These are phyloP conservation scores for Karalla daura DNA, from an alignment of 2,797 vertebrate species.

Conservation along the genomic window DNA sequence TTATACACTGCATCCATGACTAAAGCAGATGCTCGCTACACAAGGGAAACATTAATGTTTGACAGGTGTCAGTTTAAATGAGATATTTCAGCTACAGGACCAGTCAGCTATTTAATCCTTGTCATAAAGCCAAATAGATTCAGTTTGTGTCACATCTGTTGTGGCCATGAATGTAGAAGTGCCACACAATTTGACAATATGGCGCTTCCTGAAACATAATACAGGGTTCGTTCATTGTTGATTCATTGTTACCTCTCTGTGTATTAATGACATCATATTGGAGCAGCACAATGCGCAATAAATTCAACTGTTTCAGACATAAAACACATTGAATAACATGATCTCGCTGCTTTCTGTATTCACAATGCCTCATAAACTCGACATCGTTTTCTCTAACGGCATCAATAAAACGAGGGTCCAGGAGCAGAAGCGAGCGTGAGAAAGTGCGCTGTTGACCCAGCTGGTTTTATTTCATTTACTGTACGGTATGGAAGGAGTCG, in stretches of 20 bases:
- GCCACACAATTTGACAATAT: background rate
- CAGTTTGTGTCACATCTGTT: background rate
- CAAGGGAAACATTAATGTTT: background rate
- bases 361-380: slow-evolving; percentile 4
- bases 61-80: background rate
- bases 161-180: background rate
- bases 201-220: background rate
- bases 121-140: background rate
- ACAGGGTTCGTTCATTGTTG: background rate
- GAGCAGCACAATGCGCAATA: too few species aligned
- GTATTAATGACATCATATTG: background rate
- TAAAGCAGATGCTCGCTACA: background rate
- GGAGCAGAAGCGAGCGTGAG: slow-evolving; percentile 22
- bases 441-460: slow-evolving; percentile 49
- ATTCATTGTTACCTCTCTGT: background rate
- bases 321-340: background rate
- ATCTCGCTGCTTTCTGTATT: background rate
- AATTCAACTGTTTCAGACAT: too few species aligned
- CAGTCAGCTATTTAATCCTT: background rate
- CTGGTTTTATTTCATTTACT: slow-evolving; percentile 44
- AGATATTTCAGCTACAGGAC: background rate
- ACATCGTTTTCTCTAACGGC: background rate
- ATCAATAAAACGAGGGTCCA: background rate
- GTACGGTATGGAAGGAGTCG: slow-evolving; percentile 16
- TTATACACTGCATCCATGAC: background rate